These are phyloP conservation scores for Steinernema khuongi DNA, from an alignment of 1,140 invertebrate species.

Conservation along the genomic window DNA sequence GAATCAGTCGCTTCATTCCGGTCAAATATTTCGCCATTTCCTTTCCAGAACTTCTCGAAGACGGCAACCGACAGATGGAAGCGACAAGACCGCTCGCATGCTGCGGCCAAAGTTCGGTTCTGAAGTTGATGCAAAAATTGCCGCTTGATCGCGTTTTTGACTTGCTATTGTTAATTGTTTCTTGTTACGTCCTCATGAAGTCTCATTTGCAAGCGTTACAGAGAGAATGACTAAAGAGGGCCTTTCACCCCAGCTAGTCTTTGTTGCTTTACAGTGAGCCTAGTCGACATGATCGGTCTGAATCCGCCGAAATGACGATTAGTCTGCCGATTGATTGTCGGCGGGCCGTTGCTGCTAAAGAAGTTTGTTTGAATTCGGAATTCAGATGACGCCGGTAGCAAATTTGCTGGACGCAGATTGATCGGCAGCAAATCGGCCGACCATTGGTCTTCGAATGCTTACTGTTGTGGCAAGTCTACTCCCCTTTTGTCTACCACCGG, in stretches of 20 bases:
- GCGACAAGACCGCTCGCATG: slow-evolving; percentile 30
- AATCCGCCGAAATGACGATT: not conserved
- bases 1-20: slow-evolving; percentile 31
- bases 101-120: slow-evolving; percentile 34
- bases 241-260: no score
- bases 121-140: slow-evolving; percentile 23
- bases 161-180: slow-evolving; percentile 12
- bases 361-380: not conserved
- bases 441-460: no score
- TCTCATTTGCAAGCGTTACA: no score
- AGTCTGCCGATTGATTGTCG: not conserved
- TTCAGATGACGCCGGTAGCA: no score
- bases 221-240: no score
- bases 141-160: not conserved
- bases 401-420: no score
- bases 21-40: slow-evolving; percentile 29
- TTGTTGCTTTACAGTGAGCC: no score
- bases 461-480: no score
- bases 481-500: no score
- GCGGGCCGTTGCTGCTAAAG: not conserved
- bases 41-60: slow-evolving; percentile 35
- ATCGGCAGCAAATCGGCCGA: no score
- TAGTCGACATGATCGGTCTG: not conserved
- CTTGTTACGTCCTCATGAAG: not conserved
- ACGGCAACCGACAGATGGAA: slow-evolving; percentile 29